Evolutionary conservation across 2,888 invertebrate genomes (phyloP).

Genomic region (Pediacus dermestoides): DNA sequence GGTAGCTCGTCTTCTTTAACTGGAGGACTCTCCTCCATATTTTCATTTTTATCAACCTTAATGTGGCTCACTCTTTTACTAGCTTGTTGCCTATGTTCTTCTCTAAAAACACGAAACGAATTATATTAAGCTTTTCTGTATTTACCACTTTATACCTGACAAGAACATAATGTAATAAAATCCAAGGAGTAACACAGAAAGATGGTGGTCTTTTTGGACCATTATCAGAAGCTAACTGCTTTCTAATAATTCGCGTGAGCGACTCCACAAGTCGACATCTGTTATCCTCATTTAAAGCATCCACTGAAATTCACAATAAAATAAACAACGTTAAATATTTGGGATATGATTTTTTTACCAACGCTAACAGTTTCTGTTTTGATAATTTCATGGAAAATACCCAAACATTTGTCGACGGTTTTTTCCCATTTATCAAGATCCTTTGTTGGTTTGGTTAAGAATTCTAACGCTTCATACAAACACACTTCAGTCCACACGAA

Average conservation of each 20-base stretch:
- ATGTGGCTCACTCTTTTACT: constrained; percentile 46
- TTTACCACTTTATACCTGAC: constrained; percentile 52
- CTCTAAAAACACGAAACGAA: constrained; percentile 46
- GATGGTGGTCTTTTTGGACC: constrained; percentile 60
- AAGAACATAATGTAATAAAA: constrained; percentile 75
- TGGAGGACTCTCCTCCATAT: too few relatives aligned
- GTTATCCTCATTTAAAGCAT: constrained; percentile 56
- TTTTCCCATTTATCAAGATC: constrained; percentile 48
- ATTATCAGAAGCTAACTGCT: constrained; percentile 72
- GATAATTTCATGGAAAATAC: constrained; percentile 53
- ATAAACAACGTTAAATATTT: constrained; percentile 3
- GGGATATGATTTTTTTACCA: constrained; percentile 41
- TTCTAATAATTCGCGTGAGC: constrained; percentile 64
- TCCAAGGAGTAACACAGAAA: constrained; percentile 75
- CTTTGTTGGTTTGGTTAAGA: constrained; percentile 49
- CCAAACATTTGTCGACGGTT: constrained; percentile 48
- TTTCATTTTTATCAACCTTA: constrained; percentile 35
- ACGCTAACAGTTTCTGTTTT: constrained; percentile 54
- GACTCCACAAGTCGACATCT: constrained; percentile 61
- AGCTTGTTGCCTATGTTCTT: constrained; percentile 66
- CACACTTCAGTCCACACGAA: constrained; percentile 75
- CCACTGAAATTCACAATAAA: constrained; percentile 30
- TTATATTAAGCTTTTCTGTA: constrained; percentile 2
- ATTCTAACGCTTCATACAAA: constrained; percentile 66
- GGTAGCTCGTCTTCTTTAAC: constrained; percentile 58